Percentiles rank a stretch among this genome's conserved stretches.
Evolutionary conservation across 2,797 vertebrate species (phyloP).

Genomic region (Limosa lapponica): DNA sequence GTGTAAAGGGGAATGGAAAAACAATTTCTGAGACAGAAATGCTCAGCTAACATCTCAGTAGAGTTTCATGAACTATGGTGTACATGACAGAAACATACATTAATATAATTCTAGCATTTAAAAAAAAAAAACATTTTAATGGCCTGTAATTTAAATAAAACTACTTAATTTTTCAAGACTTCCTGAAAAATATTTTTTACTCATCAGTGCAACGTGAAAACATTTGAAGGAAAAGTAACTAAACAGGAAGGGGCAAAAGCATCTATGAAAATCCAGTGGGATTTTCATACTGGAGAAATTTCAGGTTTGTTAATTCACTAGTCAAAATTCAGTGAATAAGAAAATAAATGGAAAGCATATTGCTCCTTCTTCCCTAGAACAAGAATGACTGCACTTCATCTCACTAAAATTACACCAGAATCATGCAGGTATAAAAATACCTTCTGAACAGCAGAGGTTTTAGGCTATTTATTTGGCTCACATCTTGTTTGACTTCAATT

Average conservation of each 20-base stretch:
- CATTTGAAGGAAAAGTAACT: background rate
- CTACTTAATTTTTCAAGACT: background rate
- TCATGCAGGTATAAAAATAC: background rate
- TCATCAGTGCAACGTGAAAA: background rate
- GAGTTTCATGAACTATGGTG: background rate
- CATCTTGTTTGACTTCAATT: background rate
- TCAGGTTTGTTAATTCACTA: background rate
- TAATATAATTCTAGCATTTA: background rate
- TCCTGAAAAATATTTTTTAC: background rate
- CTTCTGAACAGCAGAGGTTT: background rate
- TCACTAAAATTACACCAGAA: background rate
- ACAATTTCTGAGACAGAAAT: background rate
- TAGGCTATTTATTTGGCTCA: background rate
- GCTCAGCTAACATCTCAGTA: background rate
- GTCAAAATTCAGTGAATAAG: background rate
- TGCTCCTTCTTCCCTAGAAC: background rate
- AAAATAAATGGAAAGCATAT: background rate
- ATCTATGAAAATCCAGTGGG: background rate
- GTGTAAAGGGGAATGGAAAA: background rate
- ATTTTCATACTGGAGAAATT: background rate
- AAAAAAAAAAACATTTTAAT: background rate
- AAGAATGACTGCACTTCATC: background rate
- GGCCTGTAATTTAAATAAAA: background rate
- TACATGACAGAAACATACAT: background rate
- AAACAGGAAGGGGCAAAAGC: background rate